Conservation (phyloP, 2,888 invertebrate species). For the Leptopterna dolabrata region DNA sequence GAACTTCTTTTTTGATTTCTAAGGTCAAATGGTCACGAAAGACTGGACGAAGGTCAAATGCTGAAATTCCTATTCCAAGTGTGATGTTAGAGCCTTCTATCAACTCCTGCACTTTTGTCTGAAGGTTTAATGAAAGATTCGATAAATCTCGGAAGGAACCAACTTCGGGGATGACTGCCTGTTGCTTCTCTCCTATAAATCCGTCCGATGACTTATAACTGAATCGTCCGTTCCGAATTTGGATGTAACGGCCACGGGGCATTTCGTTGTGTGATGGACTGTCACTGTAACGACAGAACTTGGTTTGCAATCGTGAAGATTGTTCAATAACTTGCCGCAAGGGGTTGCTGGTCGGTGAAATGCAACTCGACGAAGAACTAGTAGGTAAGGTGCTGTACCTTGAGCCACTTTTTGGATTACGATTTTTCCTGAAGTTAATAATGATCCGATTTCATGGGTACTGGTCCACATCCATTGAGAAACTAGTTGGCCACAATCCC, state of each 20-base stretch:
- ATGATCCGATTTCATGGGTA: too few relatives aligned
- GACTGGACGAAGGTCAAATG: slow-evolving; percentile 20
- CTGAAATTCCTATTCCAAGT: background rate
- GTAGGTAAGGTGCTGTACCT: too few relatives aligned
- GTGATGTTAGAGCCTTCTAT: background rate
- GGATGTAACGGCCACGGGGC: background rate
- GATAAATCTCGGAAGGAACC: background rate
- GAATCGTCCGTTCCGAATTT: background rate
- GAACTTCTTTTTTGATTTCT: slow-evolving; percentile 24
- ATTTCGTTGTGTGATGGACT: background rate
- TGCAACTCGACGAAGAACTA: too few relatives aligned
- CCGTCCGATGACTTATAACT: background rate
- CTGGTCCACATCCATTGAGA: too few relatives aligned
- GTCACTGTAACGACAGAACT: too few relatives aligned
- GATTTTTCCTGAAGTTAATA: too few relatives aligned
- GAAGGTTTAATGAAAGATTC: slow-evolving; percentile 20
- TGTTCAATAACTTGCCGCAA: too few relatives aligned
- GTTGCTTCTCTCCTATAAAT: background rate
- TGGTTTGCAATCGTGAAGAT: too few relatives aligned
- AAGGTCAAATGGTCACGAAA: slow-evolving; percentile 42
- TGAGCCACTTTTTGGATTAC: too few relatives aligned
- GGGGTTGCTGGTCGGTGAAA: too few relatives aligned
- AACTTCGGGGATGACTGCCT: background rate
- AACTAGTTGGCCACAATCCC: too few relatives aligned
- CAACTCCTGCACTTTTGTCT: background rate